Evolutionary conservation across 2,888 invertebrate genomes (phyloP), one percentile per base, ranked within the genome.

Genomic region (Tiliacea aurago): DNA sequence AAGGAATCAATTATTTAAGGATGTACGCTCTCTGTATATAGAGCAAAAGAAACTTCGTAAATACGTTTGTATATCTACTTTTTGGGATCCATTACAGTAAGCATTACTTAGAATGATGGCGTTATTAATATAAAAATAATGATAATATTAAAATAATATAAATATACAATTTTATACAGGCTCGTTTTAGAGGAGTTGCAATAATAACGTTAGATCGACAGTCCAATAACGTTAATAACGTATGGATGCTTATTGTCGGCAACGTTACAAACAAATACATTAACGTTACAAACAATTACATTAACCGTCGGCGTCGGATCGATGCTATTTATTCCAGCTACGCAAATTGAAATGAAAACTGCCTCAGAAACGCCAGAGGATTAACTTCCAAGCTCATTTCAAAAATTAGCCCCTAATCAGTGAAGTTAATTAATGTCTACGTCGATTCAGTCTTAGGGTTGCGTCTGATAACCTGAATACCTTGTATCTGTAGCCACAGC

Each of bases 401-500:
- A 81, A 85, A 87, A 87, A 84, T 87, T 87, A 84, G 84, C 78
- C 86, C 80, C 80, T 89, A 88, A 89, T 90, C 88, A 87, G 83
- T 74, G 77, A 70, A 85, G 85, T 87, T 90, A 89, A 90, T 89
- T 86, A 90, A 87, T 84, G 85, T 87, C 83, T 86, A 82, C 87
- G 83, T 87, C 86, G 84, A 90, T 88, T 83, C 83, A 81, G 80
- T 78, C 74, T 84, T 84, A 84, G 85, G 76, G 73, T 81, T 87
- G 83, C 84, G 85, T 79, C 87, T 89, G 91, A 89, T 91, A 89
- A 90, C 87, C 88, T 88, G 87, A 87, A 86, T 90, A 89, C 90
- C 84, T 86, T 90, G 90, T 90, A 91, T 90, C 90, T 89, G 90
- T 90, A 91, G 91, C 92, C 93, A 90, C 93, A 93, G 92, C 92